These are phyloP conservation scores for Chrysopilus asiliformis DNA, from an alignment of 2,888 invertebrate genomes.

Conservation along the genomic window DNA sequence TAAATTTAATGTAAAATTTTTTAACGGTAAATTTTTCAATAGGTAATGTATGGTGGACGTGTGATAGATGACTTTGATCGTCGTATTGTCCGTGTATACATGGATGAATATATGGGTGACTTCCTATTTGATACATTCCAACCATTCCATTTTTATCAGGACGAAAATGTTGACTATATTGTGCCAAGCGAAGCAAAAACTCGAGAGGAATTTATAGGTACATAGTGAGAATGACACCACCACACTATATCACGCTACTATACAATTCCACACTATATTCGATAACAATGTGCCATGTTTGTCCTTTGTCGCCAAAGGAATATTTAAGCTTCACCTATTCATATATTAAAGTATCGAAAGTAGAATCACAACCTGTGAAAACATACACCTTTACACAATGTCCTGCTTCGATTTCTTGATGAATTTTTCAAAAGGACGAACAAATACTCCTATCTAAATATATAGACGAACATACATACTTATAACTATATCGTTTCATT, in stretches of 20 bases:
- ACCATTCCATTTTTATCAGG: constrained; percentile 78
- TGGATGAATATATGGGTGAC: constrained; percentile 91
- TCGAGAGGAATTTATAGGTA: constrained; percentile 59
- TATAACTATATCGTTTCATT: too few relatives aligned
- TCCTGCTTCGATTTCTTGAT: too few relatives aligned
- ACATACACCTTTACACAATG: too few relatives aligned
- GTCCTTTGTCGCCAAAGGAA: too few relatives aligned
- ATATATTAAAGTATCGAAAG: too few relatives aligned
- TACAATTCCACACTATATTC: neutral
- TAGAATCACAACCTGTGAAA: too few relatives aligned
- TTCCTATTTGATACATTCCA: constrained; percentile 85
- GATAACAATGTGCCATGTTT: neutral
- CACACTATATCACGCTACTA: neutral
- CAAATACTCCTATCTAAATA: too few relatives aligned
- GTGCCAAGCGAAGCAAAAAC: constrained; percentile 53
- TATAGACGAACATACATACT: too few relatives aligned
- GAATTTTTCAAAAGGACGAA: too few relatives aligned
- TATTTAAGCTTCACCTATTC: too few relatives aligned
- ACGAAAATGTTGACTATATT: constrained; percentile 59
- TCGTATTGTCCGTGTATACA: constrained; percentile 72
- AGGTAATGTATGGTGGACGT: constrained; percentile 91
- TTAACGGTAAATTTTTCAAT: constrained; percentile 4
- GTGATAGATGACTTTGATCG: constrained; percentile 87
- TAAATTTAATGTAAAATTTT: neutral
- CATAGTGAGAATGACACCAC: too few relatives aligned